A percentile compares a stretch with the other conserved stretches of the same genome.
phyloP scores from a whole-genome alignment of 2,113 vertebrate genomes.

The Baryphthengus martii region DNA sequence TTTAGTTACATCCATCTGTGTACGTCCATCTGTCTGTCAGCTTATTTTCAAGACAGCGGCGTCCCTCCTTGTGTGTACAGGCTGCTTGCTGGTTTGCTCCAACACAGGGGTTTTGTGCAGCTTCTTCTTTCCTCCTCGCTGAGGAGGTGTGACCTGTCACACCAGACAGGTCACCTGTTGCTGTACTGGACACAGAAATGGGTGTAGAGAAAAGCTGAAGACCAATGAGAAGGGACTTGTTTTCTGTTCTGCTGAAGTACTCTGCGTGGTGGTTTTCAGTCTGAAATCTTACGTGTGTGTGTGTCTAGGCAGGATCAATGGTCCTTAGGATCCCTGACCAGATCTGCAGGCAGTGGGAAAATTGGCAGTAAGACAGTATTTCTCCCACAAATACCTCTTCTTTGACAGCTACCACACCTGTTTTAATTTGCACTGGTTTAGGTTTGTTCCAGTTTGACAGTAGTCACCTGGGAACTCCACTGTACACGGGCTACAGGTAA shows the following conservation, averaged over 20 bases:
- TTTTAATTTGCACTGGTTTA: background rate
- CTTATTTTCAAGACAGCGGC: background rate
- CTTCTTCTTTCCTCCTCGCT: background rate
- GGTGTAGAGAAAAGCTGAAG: background rate
- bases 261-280: background rate
- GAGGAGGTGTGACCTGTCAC: too few species aligned
- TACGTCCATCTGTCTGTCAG: background rate
- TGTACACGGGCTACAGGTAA: background rate
- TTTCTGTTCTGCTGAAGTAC: background rate
- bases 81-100: fast-evolving
- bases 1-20: background rate
- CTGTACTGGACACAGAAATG: fast-evolving
- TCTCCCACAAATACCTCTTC: too few species aligned
- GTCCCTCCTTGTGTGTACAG: background rate
- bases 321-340: background rate
- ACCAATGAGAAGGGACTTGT: background rate
- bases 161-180: background rate
- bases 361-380: background rate
- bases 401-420: background rate
- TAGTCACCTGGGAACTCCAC: background rate
- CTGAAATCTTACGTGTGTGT: background rate
- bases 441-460: background rate
- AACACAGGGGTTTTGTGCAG: background rate
- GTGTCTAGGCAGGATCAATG: background rate
- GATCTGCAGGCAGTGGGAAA: background rate